Percentiles rank a stretch among this genome's conserved stretches.
Evolutionary conservation across 2,888 invertebrate genomes (phyloP).

Genomic region (Rotaria magnacalcarata): DNA sequence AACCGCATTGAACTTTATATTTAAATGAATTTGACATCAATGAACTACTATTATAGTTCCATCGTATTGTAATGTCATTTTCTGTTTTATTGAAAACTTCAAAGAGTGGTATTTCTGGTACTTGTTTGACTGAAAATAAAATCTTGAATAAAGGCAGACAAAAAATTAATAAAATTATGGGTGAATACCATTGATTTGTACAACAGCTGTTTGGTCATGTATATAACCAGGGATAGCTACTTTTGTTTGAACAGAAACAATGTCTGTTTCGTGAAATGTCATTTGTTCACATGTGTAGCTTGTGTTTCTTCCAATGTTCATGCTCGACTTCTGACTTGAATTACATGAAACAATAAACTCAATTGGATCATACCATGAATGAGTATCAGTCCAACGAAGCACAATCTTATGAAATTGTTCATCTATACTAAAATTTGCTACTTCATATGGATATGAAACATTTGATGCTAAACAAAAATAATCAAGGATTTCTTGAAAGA

Average conservation of each 20-base stretch:
- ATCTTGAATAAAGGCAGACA: background rate
- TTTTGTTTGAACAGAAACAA: background rate
- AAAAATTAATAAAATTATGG: background rate
- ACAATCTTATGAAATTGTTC: background rate
- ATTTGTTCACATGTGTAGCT: background rate
- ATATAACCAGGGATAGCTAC: background rate
- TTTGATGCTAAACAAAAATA: background rate
- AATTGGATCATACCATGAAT: background rate
- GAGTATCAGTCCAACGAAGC: background rate
- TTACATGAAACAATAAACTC: background rate
- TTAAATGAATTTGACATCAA: background rate
- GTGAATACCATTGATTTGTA: background rate
- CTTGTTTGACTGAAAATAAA: background rate
- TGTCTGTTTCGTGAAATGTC: background rate
- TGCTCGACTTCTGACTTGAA: background rate
- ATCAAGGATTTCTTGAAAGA: background rate
- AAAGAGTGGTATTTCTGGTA: background rate
- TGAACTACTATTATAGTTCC: background rate
- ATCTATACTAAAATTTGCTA: background rate
- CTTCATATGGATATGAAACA: background rate
- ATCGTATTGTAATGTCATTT: background rate
- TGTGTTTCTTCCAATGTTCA: background rate
- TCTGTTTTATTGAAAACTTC: background rate
- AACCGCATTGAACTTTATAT: background rate
- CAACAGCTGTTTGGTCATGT: background rate